Evolutionary conservation across 2,113 vertebrate genomes (phyloP), one percentile per base, ranked within the genome.

Genomic region (Mormyrus iriodes): DNA sequence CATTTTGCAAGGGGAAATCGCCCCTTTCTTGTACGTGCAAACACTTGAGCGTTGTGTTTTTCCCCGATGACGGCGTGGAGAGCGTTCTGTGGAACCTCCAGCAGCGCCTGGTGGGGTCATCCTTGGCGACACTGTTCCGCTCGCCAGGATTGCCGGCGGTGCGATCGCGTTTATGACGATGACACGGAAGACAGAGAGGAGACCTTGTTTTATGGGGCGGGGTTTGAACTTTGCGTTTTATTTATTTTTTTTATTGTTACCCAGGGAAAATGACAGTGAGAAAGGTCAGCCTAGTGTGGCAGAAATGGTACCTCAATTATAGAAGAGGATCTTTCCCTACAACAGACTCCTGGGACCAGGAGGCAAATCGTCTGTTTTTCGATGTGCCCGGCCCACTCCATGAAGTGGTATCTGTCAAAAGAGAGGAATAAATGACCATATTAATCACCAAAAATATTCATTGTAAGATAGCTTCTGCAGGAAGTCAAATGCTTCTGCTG

Each of bases 141-240:
- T 95, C 94, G 44, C 87, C 93, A 51, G 58, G 91, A 91, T 92
- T 93, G 89, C 92, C 95, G 91, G 88, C 82, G 92, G 46, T 89
- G 13, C 94, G 90, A 92, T 94, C 93, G 94, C 86, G 94, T 95
- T 93, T 91, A 92, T 93, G 89, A 92, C 90, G 94, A 94, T 93
- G 93, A 90, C 89, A 92, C 51, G 89, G 90, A 90, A 88, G 93
- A 93, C 92, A 61, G 82, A 87, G 92, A 86, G 35, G 93, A 92
- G 86, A 61, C 91, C 92, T 48, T 13, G 83, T 44, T 55, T 65
- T 35, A 73, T 55, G 61, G 61, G n/a, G 46, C 58, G 51, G 39
- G 83, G 65, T 86, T 82, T 55, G 90, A 73, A 83, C 46, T 39
- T 88, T 87, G 39, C 6, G 27, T 86, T 39, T 76, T 65, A 46